Evolutionary conservation across 2,888 invertebrate genomes (phyloP).

Genomic region (Smittia sp.): DNA sequence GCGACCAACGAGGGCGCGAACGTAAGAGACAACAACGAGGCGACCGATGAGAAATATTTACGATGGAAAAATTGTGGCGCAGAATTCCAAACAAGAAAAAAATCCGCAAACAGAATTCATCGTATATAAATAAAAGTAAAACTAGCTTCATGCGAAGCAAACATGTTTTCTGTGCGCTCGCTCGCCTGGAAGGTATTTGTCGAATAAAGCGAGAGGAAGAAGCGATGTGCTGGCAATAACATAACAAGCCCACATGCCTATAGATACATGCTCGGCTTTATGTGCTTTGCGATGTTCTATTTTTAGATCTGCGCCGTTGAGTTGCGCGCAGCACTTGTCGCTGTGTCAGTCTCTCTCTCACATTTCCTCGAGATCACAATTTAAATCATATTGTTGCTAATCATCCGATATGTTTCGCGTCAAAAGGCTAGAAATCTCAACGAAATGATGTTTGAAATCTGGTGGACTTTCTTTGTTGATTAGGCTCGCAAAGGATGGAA

Average conservation of each 20-base stretch:
- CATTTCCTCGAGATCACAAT: background rate
- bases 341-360: background rate
- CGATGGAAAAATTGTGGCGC: too few species aligned
- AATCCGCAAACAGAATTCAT: background rate
- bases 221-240: conserved; percentile 10
- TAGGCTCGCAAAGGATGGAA: too few species aligned
- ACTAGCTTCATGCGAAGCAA: background rate
- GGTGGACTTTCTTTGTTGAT: too few species aligned
- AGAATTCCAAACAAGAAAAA: background rate
- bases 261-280: conserved; percentile 23
- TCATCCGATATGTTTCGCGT: background rate
- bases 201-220: background rate
- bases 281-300: conserved; percentile 32
- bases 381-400: background rate
- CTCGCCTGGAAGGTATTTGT: conserved; percentile 8
- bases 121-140: conserved; percentile 3
- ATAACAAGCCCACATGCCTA: conserved; percentile 31
- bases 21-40: too few species aligned
- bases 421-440: too few species aligned
- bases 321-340: conserved; percentile 26
- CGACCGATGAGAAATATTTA: too few species aligned
- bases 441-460: too few species aligned
- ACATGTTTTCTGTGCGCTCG: background rate
- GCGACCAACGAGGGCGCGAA: too few species aligned
- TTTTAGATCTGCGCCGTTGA: conserved; percentile 36